phyloP scores from a whole-genome alignment of 2,888 invertebrate species.

The Synanthedon formicaeformis region DNA sequence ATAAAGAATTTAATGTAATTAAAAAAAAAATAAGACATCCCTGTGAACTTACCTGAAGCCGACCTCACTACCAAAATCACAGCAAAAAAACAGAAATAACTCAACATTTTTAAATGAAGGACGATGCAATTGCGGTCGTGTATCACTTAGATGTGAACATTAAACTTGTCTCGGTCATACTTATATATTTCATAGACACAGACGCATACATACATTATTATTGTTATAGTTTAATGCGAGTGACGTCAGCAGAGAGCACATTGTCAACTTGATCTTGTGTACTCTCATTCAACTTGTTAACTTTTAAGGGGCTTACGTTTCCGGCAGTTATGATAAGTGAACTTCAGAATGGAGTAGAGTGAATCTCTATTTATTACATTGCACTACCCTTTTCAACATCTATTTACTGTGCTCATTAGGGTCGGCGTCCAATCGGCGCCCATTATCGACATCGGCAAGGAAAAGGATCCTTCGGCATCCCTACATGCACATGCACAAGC shows the following conservation, averaged over 20 bases:
- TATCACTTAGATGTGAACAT: not conserved
- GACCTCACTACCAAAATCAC: constrained; percentile 26
- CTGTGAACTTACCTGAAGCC: constrained; percentile 27
- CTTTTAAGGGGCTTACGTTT: constrained; percentile 3
- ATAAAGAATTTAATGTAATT: not conserved
- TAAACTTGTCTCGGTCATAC: not conserved
- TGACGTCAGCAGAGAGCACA: not conserved
- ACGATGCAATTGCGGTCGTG: constrained; percentile 1
- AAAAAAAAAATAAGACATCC: too few relatives aligned
- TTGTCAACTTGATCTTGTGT: constrained; percentile 2
- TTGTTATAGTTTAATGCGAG: not conserved
- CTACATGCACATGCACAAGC: too few relatives aligned
- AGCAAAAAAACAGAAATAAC: constrained; percentile 30
- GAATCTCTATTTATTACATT: too few relatives aligned
- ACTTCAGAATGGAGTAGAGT: too few relatives aligned
- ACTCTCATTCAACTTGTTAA: constrained; percentile 1
- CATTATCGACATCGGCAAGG: too few relatives aligned
- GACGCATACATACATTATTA: too few relatives aligned
- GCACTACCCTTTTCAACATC: too few relatives aligned
- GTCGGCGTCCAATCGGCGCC: too few relatives aligned
- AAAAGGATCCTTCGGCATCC: too few relatives aligned
- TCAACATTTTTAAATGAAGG: constrained; percentile 16
- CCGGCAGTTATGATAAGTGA: too few relatives aligned
- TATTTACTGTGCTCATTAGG: too few relatives aligned
- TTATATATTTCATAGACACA: not conserved